Conservation (phyloP, 2,797 vertebrate genomes). For the Babyrousa celebensis region DNA sequence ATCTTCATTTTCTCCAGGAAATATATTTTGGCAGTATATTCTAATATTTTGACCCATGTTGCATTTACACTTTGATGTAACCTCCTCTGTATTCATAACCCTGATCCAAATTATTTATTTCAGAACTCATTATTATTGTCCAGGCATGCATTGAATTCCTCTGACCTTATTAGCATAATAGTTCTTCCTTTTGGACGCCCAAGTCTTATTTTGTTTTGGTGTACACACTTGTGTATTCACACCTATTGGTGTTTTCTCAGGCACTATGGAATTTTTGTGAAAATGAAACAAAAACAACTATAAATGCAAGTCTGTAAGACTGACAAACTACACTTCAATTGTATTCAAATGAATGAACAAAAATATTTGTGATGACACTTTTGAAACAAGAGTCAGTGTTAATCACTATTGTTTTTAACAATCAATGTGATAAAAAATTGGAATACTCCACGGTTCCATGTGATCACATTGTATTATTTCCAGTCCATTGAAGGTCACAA, state of each 20-base stretch:
- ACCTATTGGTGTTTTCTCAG: not conserved
- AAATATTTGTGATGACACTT: not conserved
- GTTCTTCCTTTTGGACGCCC: not conserved
- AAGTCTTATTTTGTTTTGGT: conserved; percentile 40
- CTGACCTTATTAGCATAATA: conserved; percentile 55
- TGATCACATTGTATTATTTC: not conserved
- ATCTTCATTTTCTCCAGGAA: conserved; percentile 69
- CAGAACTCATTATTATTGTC: not conserved
- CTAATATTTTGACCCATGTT: conserved; percentile 55
- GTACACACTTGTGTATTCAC: not conserved
- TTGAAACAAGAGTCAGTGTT: not conserved
- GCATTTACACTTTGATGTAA: conserved; percentile 54
- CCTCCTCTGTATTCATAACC: not conserved
- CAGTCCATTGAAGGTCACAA: not conserved
- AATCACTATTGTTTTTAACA: not conserved
- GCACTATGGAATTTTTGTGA: not conserved
- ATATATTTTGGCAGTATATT: conserved; percentile 55
- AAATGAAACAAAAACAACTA: conserved; percentile 24
- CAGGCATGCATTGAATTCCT: not conserved
- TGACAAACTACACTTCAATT: not conserved
- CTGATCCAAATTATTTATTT: conserved; percentile 34
- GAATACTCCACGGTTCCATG: not conserved
- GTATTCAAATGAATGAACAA: not conserved
- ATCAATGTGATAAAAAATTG: not conserved
- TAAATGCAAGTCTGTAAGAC: not conserved